Evolutionary conservation across 2,113 vertebrate genomes (phyloP).

Genomic region (Rhea americana): DNA sequence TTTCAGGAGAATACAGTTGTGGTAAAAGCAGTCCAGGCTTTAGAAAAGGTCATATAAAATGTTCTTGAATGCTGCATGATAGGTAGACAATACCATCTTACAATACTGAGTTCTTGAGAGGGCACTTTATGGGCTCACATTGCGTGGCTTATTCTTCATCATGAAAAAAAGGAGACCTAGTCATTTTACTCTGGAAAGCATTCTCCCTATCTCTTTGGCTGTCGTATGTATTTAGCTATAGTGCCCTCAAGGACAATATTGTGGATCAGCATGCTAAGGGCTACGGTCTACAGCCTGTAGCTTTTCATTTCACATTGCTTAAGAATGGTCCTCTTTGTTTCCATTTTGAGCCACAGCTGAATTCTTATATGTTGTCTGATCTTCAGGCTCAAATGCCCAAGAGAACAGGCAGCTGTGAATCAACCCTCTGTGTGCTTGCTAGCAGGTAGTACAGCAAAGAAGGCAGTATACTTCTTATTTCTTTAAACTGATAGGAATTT

Average conservation of each 20-base stretch:
- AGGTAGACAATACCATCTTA: constrained; percentile 53
- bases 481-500: constrained; percentile 75
- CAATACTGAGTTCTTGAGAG: constrained; percentile 58
- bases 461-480: constrained; percentile 64
- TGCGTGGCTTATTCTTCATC: constrained; percentile 66
- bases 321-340: constrained; percentile 82
- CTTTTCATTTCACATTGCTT: constrained; percentile 74
- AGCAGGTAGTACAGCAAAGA: constrained; percentile 72
- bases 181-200: constrained; percentile 70
- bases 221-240: constrained; percentile 76
- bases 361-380: constrained; percentile 81
- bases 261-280: constrained; percentile 69
- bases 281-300: constrained; percentile 66
- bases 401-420: constrained; percentile 78
- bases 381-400: constrained; percentile 78
- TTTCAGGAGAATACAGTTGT: constrained; percentile 36
- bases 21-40: constrained; percentile 49
- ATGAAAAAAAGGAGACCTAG: constrained; percentile 62
- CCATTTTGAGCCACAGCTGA: constrained; percentile 77
- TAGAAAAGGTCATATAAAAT: constrained; percentile 55
- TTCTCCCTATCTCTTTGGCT: constrained; percentile 72
- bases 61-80: constrained; percentile 50
- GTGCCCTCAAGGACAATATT: constrained; percentile 76
- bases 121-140: constrained; percentile 66
- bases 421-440: constrained; percentile 68